Conservation (phyloP, 2,113 vertebrate genomes). For the Peromyscus polionotus region DNA sequence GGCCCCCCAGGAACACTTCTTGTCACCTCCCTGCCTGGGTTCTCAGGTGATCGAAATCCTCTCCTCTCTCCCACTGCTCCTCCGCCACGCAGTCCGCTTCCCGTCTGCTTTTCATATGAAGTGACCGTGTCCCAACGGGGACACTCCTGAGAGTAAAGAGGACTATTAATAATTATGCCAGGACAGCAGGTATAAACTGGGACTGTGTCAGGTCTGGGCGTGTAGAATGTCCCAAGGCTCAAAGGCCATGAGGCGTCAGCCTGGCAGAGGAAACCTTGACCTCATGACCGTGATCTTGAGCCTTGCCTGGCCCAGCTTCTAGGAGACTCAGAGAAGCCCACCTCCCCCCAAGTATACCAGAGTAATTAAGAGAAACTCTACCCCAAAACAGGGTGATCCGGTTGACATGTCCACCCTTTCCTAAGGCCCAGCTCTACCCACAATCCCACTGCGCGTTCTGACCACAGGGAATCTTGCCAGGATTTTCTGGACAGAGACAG, state of each 20-base stretch:
- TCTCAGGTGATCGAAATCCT: not conserved
- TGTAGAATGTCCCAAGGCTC: not conserved
- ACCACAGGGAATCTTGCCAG: not conserved
- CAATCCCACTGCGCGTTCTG: not conserved
- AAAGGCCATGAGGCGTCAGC: not conserved
- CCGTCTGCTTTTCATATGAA: not conserved
- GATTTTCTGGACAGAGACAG: not conserved
- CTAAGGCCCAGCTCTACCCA: not conserved
- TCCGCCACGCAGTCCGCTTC: not conserved
- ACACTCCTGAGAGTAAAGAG: conserved; percentile 13
- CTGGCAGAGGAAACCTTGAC: not conserved
- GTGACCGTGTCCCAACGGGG: conserved; percentile 23
- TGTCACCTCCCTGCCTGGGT: not conserved
- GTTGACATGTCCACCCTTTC: fast-evolving
- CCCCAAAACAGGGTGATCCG: not conserved
- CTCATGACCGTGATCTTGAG: not conserved
- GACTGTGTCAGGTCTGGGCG: not conserved
- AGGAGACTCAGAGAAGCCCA: not conserved
- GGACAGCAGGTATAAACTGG: not conserved
- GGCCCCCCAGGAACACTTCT: not conserved
- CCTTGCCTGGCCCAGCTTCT: not conserved
- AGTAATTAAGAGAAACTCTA: not conserved
- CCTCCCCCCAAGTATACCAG: not conserved
- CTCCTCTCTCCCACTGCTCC: not conserved
- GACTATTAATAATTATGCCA: conserved; percentile 42